Conservation (phyloP, 2,888 invertebrate species). For the Mythimna loreyi region DNA sequence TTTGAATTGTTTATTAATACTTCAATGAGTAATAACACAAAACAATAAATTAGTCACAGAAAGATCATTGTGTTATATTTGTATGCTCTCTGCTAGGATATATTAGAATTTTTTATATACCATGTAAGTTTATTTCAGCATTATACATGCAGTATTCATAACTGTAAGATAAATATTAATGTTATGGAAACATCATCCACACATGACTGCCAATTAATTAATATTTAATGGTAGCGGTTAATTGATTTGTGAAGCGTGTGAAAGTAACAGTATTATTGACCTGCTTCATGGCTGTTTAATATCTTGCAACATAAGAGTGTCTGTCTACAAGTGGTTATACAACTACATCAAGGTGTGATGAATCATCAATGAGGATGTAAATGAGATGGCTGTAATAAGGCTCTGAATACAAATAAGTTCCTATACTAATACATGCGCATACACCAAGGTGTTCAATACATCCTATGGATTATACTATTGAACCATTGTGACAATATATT, state of each 20-base stretch:
- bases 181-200: slow-evolving; percentile 63
- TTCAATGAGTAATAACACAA: slow-evolving; percentile 45
- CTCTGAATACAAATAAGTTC: slow-evolving; percentile 63
- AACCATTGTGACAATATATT: slow-evolving; percentile 23
- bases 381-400: slow-evolving; percentile 54
- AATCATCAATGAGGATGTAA: slow-evolving; percentile 67
- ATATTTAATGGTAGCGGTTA: slow-evolving; percentile 75
- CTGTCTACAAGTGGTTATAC: slow-evolving; percentile 55
- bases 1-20: slow-evolving; percentile 8
- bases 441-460: slow-evolving; percentile 18
- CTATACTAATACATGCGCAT: slow-evolving; percentile 9
- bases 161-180: slow-evolving; percentile 68
- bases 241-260: slow-evolving; percentile 79
- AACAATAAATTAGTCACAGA: slow-evolving; percentile 21
- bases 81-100: background rate
- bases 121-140: slow-evolving; percentile 25
- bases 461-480: slow-evolving; percentile 23
- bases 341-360: slow-evolving; percentile 57
- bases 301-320: slow-evolving; percentile 51
- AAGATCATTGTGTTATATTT: slow-evolving; percentile 16
- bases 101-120: background rate
- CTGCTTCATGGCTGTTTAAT: slow-evolving; percentile 59
- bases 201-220: slow-evolving; percentile 70
- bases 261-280: slow-evolving; percentile 72
- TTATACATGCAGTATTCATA: slow-evolving; percentile 63